Base-by-base conservation (phyloP, 2,888 invertebrate genomes). In the Monochamus alternatus region DNA sequence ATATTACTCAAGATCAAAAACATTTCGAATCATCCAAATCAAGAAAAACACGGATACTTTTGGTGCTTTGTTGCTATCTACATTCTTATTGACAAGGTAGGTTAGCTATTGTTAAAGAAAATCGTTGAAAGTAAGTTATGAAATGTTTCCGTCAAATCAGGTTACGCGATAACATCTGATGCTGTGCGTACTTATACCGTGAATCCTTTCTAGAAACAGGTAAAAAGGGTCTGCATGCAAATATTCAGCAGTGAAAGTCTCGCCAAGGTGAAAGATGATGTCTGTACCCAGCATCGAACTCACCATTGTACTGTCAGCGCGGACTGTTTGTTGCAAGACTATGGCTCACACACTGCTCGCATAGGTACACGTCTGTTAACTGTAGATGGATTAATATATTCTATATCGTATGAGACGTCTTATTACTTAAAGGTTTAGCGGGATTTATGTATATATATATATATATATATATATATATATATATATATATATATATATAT, bases 71-170 rank as follows among this genome's bases (percentile, higher is more conserved):
- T 22, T 22, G 22, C 22, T 22, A 22, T 1, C 38, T 7, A 38
- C 38, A 38, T 38, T 38, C 2, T 38, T 38, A 38, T 38, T 38
- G 2, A 38, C 38, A 38, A 38, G 38, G 38, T 38, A 38, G 38
- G 38, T 38, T 22, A 38, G 38, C 5, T 38, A 38, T 38, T 38
- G 38, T 38, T 38, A 38, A 55, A 52, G 32, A n/a, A 38, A 55
- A 32, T 55, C 14, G 66, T 10, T 59, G 59, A 68, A 67, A 55
- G 47, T 44, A 44, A 71, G n/a, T 63, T 72, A 65, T 72, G 72
- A 72, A 72, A 72, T 47, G 51, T 64, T 72, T 64, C 72, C 58
- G 72, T 72, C 72, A 52, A 64, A 64, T 72, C 43, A 10, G 3
- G 52, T 52, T 47, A 52, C 10, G 52, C 51, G 58, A 43, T 68